These are phyloP conservation scores for Chelonus formosanus DNA, from an alignment of 2,888 invertebrate genomes.

Conservation along the genomic window DNA sequence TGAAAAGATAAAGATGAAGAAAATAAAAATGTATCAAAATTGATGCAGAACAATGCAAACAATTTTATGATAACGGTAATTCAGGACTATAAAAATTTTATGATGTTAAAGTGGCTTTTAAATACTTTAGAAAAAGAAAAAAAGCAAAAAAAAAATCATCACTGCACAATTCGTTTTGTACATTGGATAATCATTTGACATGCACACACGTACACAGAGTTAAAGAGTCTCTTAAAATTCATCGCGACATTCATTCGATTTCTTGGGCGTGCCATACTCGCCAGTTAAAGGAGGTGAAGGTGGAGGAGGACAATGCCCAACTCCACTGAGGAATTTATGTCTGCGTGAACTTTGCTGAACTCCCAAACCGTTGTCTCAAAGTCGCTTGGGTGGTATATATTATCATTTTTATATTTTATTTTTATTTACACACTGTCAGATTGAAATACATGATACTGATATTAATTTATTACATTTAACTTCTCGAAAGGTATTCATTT, in stretches of 20 bases:
- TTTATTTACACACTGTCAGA: conserved; percentile 15
- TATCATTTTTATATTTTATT: conserved; percentile 4
- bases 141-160: too few species aligned
- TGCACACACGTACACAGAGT: conserved; percentile 9
- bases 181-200: conserved; percentile 24
- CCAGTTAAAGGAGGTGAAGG: conserved; percentile 18
- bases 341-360: conserved; percentile 54
- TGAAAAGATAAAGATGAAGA: too few species aligned
- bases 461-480: conserved; percentile 8
- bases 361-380: conserved; percentile 51
- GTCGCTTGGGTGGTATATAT: conserved; percentile 19
- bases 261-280: conserved; percentile 35
- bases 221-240: conserved; percentile 34
- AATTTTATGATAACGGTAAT: too few species aligned
- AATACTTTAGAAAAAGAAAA: too few species aligned
- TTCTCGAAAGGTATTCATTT: not conserved
- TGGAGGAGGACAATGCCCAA: conserved; percentile 33
- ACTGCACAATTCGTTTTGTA: not conserved
- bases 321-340: conserved; percentile 47
- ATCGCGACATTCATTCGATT: conserved; percentile 36
- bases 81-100: too few species aligned
- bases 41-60: too few species aligned
- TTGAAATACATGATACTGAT: conserved; percentile 3
- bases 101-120: too few species aligned
- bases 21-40: too few species aligned